Evolutionary conservation across 2,797 vertebrate species (phyloP), one percentile per base, ranked within the genome.

Genomic region (Pantherophis alleghaniensis): DNA sequence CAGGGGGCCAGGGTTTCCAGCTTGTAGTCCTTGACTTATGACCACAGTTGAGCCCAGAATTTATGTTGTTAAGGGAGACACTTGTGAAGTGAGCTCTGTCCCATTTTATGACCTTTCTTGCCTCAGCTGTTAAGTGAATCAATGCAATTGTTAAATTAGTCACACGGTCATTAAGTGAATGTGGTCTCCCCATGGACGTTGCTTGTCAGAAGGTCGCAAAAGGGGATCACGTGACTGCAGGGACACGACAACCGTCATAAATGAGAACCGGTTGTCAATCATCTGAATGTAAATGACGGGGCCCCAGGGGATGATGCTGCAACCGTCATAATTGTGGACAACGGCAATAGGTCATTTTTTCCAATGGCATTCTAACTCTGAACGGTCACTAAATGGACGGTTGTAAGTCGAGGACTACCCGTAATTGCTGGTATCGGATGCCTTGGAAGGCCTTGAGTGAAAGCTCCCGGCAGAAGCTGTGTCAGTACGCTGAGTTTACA

Each of bases 391-490:
- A 28, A 63, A 28, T 10, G 11, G 5, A 28, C 5, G 0, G 28
- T 66, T 6, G 63, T 66, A 66, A 6, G 63, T n/a, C 0, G 63
- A n/a, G 63, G 61, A n/a, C 32, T 4, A 0, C 7, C 32, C 9
- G 7, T 20, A 20, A 1, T 42, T 79, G 69, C 32, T 9, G 14
- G 16, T 2, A 13, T 32, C 13, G 14, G 14, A 5, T 7, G 51
- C 51, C 86, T 87, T 18, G 26, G 14, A 28, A 87, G 42, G 86
- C 1, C 86, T 5, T 6, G 47, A 88, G 87, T 95, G 95, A 86
- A 96, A 96, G 96, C 96, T 96, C 93, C 95, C 96, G 96, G 95
- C 96, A 97, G 97, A 96, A 98, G 97, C 96, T 51, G 86, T 79
- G 96, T 96, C 96, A 95, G 93, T 90, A 95, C 56, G 94, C 95